phyloP scores from a whole-genome alignment of 2,113 vertebrate species.

The Neomonachus schauinslandi region DNA sequence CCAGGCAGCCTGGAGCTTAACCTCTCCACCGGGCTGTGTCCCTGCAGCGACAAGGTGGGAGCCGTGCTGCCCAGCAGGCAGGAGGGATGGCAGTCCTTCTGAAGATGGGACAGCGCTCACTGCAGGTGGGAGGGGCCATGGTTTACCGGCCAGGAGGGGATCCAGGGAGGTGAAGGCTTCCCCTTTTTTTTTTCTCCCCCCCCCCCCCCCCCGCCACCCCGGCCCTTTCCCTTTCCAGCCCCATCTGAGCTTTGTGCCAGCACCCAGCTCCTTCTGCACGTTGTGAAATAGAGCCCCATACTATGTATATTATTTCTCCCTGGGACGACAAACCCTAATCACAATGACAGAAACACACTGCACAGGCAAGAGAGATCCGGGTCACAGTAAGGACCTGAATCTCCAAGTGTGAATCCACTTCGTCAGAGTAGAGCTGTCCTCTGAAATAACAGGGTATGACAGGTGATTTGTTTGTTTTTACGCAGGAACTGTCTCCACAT shows the following conservation, averaged over 20 bases:
- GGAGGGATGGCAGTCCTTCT: background rate
- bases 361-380: background rate
- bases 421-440: background rate
- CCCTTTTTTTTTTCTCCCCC: background rate
- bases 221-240: background rate
- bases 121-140: background rate
- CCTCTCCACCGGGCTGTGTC: background rate
- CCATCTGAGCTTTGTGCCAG: background rate
- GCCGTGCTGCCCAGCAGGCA: background rate
- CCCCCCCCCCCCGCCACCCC: too few relatives aligned
- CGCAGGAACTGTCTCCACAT: background rate
- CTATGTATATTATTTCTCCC: background rate
- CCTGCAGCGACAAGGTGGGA: background rate
- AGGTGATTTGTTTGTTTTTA: background rate
- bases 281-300: background rate
- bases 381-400: rapidly evolving
- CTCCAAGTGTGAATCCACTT: background rate
- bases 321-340: background rate
- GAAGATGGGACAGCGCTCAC: background rate
- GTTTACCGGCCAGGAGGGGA: background rate
- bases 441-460: background rate
- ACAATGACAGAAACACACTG: background rate
- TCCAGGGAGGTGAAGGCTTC: background rate
- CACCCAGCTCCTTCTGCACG: too few relatives aligned
- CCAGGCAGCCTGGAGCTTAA: too few relatives aligned